These are phyloP conservation scores for Psittacus erithacus DNA, from an alignment of 2,113 vertebrate genomes.

Conservation along the genomic window DNA sequence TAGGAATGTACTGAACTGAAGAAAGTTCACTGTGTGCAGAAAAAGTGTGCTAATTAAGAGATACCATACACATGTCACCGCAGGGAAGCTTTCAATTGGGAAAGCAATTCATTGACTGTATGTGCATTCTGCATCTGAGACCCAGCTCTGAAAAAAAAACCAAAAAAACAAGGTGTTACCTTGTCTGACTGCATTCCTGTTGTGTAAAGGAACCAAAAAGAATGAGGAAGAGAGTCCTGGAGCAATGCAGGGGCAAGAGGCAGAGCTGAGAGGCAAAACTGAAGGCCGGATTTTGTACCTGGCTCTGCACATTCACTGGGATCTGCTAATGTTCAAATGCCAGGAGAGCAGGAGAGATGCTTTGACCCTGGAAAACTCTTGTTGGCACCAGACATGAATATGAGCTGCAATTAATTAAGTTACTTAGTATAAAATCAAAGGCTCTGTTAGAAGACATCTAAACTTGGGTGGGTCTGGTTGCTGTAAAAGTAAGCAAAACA, in stretches of 20 bases:
- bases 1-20: constrained; percentile 12
- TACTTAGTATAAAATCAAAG: constrained; percentile 3
- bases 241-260: neutral
- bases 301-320: neutral
- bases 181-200: neutral
- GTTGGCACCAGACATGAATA: neutral
- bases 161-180: neutral
- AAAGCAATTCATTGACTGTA: neutral
- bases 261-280: neutral
- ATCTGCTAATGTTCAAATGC: neutral
- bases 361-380: neutral
- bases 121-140: neutral
- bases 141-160: neutral
- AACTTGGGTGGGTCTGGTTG: neutral
- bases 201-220: neutral
- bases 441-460: neutral
- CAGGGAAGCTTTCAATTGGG: neutral
- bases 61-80: neutral
- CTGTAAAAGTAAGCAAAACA: neutral
- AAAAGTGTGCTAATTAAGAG: constrained; percentile 8
- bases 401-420: neutral
- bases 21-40: neutral
- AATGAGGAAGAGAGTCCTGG: neutral
- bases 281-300: neutral
- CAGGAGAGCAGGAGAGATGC: neutral